Evolutionary conservation across 30 jellyfish, hydroid and myxozoan genomes (phyloP), one percentile per base, ranked within the genome.

Genomic region (Pseudorhiza aurosa): DNA sequence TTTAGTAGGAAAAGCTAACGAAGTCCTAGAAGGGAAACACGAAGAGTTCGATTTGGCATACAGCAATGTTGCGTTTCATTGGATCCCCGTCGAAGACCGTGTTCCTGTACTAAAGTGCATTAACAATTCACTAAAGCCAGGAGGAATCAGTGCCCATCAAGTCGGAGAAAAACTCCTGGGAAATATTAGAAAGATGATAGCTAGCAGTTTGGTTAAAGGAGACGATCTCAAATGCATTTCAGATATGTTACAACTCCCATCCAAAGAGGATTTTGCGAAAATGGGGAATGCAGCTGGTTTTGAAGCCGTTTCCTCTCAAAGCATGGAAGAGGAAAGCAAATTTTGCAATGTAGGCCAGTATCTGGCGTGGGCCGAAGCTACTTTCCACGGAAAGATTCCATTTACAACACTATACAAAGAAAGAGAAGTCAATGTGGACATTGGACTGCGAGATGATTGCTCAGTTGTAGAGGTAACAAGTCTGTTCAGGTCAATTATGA

Each of bases 71-170:
- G 96, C 58, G 10, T 47, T 85, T 28, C 96, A 85, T 40, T 85
- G 96, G 96, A 85, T 85, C 26, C 80, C 91, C 6, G 84, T 69
- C 3, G 64, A 59, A 6, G 93, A 85, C 33, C 81, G 62, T 47
- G 25, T 35, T 18, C 18, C 49, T 8, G 64, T 92, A 17, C 72
- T 85, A 32, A 17, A 51, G 39, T 43, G 96, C 0, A 85, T 85
- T 17, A 6, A 42, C 85, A 28, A 27, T 4, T 25, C 87, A 2
- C 27, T 85, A 28, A 85, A 85, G 28, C 77, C 78, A 12, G 93
- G 93, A 33, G 88, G 93, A 8, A 14, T 74, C 29, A 53, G 59
- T 44, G 93, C 29, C 8, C 65, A 50, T 50, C 29, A 12, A 5
- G 6, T 50, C 29, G 65, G 29, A 8, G 65, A 9, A 12, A 7